Evolutionary conservation across 2,797 vertebrate genomes (phyloP), one percentile per base, ranked within the genome.

Genomic region (Platalea minor): DNA sequence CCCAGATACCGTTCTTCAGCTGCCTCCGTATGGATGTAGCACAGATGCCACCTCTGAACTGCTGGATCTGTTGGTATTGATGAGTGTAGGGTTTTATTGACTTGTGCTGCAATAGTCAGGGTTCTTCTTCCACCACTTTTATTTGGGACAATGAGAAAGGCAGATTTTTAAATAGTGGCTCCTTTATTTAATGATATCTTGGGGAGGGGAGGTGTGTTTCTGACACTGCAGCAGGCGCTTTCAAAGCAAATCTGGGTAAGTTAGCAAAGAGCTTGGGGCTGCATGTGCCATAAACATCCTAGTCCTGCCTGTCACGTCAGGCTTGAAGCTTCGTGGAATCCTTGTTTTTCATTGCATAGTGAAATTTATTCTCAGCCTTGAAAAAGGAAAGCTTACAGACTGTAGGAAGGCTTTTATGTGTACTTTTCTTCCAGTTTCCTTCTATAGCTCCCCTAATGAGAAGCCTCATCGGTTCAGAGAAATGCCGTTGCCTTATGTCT

Each of bases 281-380:
- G 8, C 18, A 1, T 21, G 13, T 76, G 12, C 57, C 33, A 8
- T 64, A 75, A 76, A 48, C 11, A 77, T 68, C 35, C 72, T 37
- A 57, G 46, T 87, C 24, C 33, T 64, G 37, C 50, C 19, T 43
- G 43, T 70, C 51, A 79, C 2, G 0, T 53, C 59, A 72, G 64
- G 37, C 50, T 77, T 63, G 35, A 73, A 69, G 54, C 60, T 91
- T 85, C 4, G 0, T 43, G 46, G 57, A 88, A 75, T 84, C 31
- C 29, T 83, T 37, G 21, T 39, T 85, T 95, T 76, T 72, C 35
- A 17, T 35, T 82, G 24, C 18, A 5, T 33, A 25, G 51, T 88
- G 69, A 74, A 87, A 85, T 76, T 73, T 85, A 70, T 87, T 94
- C 64, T 93, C 37, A 77, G 48, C 53, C 56, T 60, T 23, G 28